These are phyloP conservation scores for Phrynocephalus guinanensis DNA, from an alignment of 2,797 vertebrate species.

Conservation along the genomic window DNA sequence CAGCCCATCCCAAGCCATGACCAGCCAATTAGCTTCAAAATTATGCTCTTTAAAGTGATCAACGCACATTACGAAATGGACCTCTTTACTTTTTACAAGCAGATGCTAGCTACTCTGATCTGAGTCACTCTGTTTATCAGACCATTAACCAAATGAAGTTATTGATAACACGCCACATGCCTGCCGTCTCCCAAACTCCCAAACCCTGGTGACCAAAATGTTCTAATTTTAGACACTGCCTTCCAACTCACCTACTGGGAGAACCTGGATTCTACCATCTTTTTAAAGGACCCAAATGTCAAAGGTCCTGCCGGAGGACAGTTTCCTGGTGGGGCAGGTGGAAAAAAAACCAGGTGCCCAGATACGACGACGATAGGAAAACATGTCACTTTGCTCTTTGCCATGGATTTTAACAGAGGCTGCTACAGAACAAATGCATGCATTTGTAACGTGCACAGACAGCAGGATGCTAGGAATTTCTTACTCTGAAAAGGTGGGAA, in stretches of 20 bases:
- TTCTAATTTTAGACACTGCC: not conserved
- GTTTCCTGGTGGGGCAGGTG: no score
- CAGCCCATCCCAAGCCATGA: constrained; percentile 38
- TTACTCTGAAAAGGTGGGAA: no score
- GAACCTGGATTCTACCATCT: not conserved
- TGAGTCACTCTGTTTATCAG: not conserved
- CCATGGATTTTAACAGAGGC: no score
- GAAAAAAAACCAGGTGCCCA: no score
- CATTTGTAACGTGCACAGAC: no score
- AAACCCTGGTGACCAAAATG: not conserved
- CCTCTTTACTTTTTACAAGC: not conserved
- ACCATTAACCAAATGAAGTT: constrained; percentile 10
- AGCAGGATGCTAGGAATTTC: no score
- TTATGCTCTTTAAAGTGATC: constrained; percentile 45
- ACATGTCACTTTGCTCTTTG: no score
- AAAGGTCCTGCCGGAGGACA: no score
- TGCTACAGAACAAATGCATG: no score
- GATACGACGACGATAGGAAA: no score
- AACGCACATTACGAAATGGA: not conserved
- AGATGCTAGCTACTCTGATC: not conserved
- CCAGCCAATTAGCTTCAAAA: constrained; percentile 53
- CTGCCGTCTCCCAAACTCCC: not conserved
- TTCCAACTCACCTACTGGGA: no score
- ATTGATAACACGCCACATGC: no score
- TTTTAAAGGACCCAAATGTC: not conserved